Percentiles rank a stretch among this genome's conserved stretches.
Evolutionary conservation across 2,888 invertebrate genomes (phyloP).

Genomic region (Conomelus anceps): DNA sequence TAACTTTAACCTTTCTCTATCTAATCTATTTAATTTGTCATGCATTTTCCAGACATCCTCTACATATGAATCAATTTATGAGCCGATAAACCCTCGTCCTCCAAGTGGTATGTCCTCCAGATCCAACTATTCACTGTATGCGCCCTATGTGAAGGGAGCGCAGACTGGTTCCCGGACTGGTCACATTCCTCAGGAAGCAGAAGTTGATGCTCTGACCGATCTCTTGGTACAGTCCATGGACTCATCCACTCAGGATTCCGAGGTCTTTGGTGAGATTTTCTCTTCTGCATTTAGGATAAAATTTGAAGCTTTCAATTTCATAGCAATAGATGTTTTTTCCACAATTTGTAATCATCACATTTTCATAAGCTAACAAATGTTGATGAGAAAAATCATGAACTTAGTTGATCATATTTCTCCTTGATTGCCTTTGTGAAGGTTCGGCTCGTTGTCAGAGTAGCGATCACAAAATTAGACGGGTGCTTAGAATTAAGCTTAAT

Average conservation of each 20-base stretch:
- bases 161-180: conserved; percentile 32
- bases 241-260: conserved; percentile 58
- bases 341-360: no score
- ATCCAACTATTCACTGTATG: conserved; percentile 61
- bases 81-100: conserved; percentile 82
- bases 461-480: no score
- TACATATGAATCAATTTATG: conserved; percentile 83
- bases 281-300: no score
- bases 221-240: conserved; percentile 83
- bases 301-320: no score
- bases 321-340: no score
- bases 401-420: no score
- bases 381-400: no score
- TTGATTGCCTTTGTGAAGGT: no score
- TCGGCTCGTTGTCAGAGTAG: no score
- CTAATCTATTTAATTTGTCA: background rate
- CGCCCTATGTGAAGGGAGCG: conserved; percentile 50
- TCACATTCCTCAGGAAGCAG: conserved; percentile 51
- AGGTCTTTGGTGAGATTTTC: conserved; percentile 53
- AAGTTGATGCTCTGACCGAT: conserved; percentile 84
- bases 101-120: conserved; percentile 60
- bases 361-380: no score
- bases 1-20: background rate
- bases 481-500: no score
- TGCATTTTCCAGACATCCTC: conserved; percentile 49